These are phyloP conservation scores for Corythaeola cristata DNA, from an alignment of 2,113 vertebrate species.

Conservation along the genomic window DNA sequence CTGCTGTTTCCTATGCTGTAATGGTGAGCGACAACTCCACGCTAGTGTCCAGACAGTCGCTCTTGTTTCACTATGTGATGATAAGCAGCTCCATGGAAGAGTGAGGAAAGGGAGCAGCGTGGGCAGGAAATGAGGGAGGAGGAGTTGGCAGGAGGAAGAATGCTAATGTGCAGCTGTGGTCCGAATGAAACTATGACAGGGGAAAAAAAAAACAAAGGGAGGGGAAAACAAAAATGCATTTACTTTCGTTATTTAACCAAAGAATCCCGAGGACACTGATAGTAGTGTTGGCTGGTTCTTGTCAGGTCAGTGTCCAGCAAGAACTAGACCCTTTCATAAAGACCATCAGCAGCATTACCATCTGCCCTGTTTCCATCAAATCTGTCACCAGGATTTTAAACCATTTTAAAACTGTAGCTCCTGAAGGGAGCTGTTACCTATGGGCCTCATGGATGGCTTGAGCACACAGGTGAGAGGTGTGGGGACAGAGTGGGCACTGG, in stretches of 20 bases:
- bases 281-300: background rate
- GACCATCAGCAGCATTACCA: background rate
- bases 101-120: background rate
- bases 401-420: background rate
- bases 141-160: background rate
- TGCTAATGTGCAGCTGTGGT: slow-evolving; percentile 42
- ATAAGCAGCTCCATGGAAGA: background rate
- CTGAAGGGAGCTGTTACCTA: background rate
- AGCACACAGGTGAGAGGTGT: background rate
- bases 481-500: background rate
- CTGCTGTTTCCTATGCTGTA: background rate
- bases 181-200: background rate
- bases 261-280: background rate
- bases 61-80: background rate
- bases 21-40: accelerated
- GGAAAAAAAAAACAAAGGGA: accelerated
- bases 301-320: background rate
- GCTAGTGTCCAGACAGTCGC: too few species aligned
- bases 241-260: background rate
- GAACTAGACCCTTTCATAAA: background rate
- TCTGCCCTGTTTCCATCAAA: background rate
- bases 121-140: background rate
- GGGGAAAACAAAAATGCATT: accelerated
- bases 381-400: background rate
- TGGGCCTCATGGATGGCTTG: background rate